Conservation (phyloP, 2,113 vertebrate genomes). For the Mirza zaza region DNA sequence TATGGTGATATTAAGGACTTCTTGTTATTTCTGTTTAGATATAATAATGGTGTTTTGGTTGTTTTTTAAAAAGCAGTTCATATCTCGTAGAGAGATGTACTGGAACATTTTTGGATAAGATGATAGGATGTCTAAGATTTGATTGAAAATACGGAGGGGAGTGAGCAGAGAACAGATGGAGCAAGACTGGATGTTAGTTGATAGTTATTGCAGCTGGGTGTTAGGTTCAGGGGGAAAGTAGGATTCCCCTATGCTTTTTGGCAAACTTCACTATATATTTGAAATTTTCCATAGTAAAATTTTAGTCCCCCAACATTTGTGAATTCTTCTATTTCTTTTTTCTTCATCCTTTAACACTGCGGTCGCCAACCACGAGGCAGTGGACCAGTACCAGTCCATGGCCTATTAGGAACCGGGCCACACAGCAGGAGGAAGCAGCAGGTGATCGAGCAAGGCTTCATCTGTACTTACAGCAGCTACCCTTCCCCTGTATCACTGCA, state of each 20-base stretch:
- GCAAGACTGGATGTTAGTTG: not conserved
- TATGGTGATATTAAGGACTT: not conserved
- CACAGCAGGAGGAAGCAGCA: no score
- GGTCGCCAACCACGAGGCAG: no score
- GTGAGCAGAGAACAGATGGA: not conserved
- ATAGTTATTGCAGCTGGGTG: not conserved
- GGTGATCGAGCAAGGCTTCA: no score
- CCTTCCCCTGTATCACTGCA: no score
- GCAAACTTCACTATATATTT: not conserved
- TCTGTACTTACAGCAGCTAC: no score
- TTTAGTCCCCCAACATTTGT: not conserved
- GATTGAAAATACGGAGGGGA: not conserved
- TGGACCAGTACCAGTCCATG: no score
- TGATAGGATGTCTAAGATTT: not conserved
- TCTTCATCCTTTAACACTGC: not conserved
- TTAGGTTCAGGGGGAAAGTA: not conserved
- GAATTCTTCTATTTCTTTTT: not conserved
- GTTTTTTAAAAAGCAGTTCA: not conserved
- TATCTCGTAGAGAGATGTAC: not conserved
- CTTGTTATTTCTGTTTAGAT: conserved; percentile 8
- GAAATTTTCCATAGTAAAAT: conserved; percentile 25
- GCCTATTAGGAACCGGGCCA: no score
- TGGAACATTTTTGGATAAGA: conserved; percentile 26
- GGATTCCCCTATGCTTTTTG: not conserved
- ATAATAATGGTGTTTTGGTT: not conserved